These are phyloP conservation scores for Eulemur rufifrons DNA, from an alignment of 2,113 vertebrate genomes.

Conservation along the genomic window DNA sequence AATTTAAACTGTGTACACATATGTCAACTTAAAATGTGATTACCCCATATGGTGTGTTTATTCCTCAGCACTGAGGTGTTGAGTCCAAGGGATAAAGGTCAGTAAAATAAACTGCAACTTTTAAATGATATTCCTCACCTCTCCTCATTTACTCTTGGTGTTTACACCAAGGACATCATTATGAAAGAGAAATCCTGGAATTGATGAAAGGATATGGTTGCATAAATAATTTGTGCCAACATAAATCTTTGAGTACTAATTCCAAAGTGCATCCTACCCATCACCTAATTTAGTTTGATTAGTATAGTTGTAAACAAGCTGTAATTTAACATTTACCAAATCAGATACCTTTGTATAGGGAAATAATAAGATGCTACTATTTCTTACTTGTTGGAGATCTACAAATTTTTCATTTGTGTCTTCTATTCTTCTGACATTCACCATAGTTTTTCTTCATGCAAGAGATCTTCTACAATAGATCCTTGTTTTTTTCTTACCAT, in stretches of 20 bases:
- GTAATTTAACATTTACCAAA: conserved; percentile 14
- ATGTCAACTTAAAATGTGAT: neutral
- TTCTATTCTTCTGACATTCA: neutral
- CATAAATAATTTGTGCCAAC: conserved; percentile 7
- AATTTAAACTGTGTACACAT: neutral
- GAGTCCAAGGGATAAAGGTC: neutral
- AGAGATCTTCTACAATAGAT: neutral
- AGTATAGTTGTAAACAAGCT: neutral
- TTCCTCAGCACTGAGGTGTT: neutral
- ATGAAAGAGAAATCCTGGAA: neutral
- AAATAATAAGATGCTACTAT: neutral
- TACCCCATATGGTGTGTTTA: neutral
- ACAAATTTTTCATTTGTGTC: conserved; percentile 8
- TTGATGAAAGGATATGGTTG: neutral
- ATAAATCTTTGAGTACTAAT: neutral
- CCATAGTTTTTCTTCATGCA: neutral
- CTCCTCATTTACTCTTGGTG: neutral
- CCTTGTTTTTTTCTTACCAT: neutral
- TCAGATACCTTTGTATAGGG: neutral
- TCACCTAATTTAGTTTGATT: neutral
- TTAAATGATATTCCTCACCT: neutral
- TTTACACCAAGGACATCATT: neutral
- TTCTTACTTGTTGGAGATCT: neutral
- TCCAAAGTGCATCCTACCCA: neutral
- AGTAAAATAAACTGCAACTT: neutral